Evolutionary conservation across 2,113 vertebrate species (phyloP).

Genomic region (Bolborhynchus lineola): DNA sequence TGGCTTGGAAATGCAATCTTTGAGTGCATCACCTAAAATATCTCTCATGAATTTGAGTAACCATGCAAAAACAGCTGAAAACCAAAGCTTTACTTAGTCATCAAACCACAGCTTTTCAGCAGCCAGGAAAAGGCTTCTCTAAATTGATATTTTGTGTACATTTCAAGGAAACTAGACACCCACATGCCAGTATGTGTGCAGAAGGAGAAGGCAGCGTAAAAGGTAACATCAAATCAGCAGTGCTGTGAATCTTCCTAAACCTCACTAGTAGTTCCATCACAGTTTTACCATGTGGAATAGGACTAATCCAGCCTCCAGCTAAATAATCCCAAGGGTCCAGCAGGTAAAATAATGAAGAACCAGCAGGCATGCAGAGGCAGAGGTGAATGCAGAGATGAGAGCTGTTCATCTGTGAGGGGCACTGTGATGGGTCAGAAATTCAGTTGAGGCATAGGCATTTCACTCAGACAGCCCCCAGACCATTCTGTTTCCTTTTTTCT

Average conservation of each 20-base stretch:
- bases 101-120: slow-evolving; percentile 2
- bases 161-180: not conserved
- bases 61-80: not conserved
- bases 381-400: not conserved
- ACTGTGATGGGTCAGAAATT: not conserved
- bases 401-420: not conserved
- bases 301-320: not conserved
- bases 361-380: not conserved
- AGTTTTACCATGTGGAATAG: not conserved
- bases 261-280: not conserved
- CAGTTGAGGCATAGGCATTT: not conserved
- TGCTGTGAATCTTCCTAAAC: not conserved
- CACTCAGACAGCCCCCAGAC: not conserved
- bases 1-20: not conserved
- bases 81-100: slow-evolving; percentile 30
- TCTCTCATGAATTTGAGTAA: not conserved
- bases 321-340: not conserved
- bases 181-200: not conserved
- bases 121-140: not conserved
- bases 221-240: not conserved
- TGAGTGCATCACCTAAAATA: slow-evolving; percentile 1
- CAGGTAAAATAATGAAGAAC: not conserved
- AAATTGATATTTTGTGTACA: slow-evolving; percentile 5
- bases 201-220: not conserved
- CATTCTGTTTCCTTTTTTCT: not conserved